Evolutionary conservation across 2,797 vertebrate species (phyloP).

Genomic region (Anolis apletophallus): DNA sequence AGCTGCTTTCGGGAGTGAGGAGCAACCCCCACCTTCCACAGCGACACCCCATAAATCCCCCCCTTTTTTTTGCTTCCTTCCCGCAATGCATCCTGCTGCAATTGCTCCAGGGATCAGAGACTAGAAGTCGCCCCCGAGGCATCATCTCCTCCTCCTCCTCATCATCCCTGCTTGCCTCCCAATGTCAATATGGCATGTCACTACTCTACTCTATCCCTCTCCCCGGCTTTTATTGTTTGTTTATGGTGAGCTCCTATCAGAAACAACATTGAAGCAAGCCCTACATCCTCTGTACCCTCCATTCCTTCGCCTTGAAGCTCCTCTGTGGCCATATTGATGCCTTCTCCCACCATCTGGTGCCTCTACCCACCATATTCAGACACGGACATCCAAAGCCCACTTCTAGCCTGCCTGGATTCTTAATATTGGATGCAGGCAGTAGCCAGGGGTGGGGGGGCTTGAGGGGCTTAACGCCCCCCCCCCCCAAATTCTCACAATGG

Average conservation of each 20-base stretch:
- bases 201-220: not conserved
- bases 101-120: not conserved
- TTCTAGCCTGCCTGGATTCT: not conserved
- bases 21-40: conserved; percentile 6
- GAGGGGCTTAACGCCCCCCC: too few relatives aligned
- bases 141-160: too few relatives aligned
- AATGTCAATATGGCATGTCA: not conserved
- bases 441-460: too few relatives aligned
- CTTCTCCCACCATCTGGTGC: not conserved
- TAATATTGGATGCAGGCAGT: too few relatives aligned
- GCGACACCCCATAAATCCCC: not conserved
- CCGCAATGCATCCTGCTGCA: not conserved
- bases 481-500: too few relatives aligned
- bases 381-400: not conserved
- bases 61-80: too few relatives aligned
- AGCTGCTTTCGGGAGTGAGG: conserved; percentile 8
- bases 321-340: conserved; percentile 22
- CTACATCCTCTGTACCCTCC: not conserved
- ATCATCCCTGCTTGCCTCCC: not conserved
- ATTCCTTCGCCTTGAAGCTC: not conserved
- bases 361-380: not conserved
- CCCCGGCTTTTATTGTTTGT: not conserved
- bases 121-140: not conserved
- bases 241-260: not conserved
- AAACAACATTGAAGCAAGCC: not conserved